A percentile compares a stretch with the other conserved stretches of the same genome.
Evolutionary conservation across 2,113 vertebrate genomes (phyloP).

Genomic region (Poeciliopsis prolifica): DNA sequence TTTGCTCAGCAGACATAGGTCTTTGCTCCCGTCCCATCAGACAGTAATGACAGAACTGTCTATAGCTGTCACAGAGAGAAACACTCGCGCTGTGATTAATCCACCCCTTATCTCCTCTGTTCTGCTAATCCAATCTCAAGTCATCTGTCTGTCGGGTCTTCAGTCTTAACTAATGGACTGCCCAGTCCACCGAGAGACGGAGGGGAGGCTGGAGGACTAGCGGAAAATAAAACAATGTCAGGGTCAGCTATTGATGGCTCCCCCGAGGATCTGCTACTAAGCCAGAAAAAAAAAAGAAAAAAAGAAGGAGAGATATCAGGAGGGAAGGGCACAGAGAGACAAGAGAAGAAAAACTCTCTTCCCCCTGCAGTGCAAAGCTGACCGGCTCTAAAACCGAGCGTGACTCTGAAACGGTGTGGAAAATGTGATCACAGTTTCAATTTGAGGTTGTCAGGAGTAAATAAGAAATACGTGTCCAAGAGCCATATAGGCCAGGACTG

Average conservation of each 20-base stretch:
- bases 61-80: constrained; percentile 57
- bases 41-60: constrained; percentile 61
- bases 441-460: constrained; percentile 75
- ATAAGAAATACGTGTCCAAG: constrained; percentile 54
- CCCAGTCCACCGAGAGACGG: constrained; percentile 26
- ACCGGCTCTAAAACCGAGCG: constrained; percentile 25
- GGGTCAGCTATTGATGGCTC: constrained; percentile 59
- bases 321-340: constrained; percentile 20
- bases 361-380: constrained; percentile 10
- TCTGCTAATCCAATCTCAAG: constrained; percentile 63
- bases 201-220: constrained; percentile 7
- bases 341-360: constrained; percentile 19
- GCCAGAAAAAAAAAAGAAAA: background rate
- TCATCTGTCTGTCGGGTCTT: constrained; percentile 37
- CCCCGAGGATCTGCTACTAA: constrained; percentile 28
- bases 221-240: constrained; percentile 48
- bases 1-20: constrained; percentile 40
- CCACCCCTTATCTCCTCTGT: constrained; percentile 48
- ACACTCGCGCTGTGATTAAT: constrained; percentile 63
- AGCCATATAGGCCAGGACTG: constrained; percentile 62
- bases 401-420: constrained; percentile 55
- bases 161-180: constrained; percentile 61
- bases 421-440: constrained; percentile 76
- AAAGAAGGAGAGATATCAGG: constrained; percentile 38
- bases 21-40: constrained; percentile 37